Conservation (phyloP, 2,888 invertebrate genomes). For the Willowsia nigromaculata region DNA sequence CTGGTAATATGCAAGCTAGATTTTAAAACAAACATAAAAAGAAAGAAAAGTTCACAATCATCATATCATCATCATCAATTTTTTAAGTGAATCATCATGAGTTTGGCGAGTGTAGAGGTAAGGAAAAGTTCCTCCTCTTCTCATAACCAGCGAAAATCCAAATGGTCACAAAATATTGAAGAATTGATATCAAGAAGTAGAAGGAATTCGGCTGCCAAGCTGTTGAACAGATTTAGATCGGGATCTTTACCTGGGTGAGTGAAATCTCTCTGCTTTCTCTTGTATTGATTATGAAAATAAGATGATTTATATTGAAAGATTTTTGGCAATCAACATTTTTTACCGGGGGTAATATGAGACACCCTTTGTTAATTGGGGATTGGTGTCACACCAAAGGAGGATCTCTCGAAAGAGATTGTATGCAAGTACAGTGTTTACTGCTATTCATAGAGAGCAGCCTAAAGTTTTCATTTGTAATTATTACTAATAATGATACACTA, state of each 20-base stretch:
- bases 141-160: slow-evolving; percentile 61
- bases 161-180: slow-evolving; percentile 73
- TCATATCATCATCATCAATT: not conserved
- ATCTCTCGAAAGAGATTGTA: no score
- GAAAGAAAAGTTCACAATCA: not conserved
- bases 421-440: not conserved
- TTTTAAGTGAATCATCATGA: slow-evolving; percentile 58
- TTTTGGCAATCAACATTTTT: no score
- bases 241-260: slow-evolving; percentile 77
- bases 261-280: no score
- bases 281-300: no score
- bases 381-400: no score
- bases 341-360: no score
- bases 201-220: slow-evolving; percentile 72
- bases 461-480: no score
- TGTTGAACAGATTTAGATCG: slow-evolving; percentile 74
- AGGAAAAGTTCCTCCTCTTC: not conserved
- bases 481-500: not conserved
- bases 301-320: no score
- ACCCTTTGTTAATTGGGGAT: no score
- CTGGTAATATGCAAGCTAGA: no score
- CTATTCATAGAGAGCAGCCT: no score
- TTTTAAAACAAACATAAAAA: not conserved
- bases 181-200: slow-evolving; percentile 66
- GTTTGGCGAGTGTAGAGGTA: slow-evolving; percentile 50